Percentiles rank a stretch among this genome's conserved stretches.
phyloP scores from a whole-genome alignment of 1,140 invertebrate genomes.

The Drosophila ficusphila region DNA sequence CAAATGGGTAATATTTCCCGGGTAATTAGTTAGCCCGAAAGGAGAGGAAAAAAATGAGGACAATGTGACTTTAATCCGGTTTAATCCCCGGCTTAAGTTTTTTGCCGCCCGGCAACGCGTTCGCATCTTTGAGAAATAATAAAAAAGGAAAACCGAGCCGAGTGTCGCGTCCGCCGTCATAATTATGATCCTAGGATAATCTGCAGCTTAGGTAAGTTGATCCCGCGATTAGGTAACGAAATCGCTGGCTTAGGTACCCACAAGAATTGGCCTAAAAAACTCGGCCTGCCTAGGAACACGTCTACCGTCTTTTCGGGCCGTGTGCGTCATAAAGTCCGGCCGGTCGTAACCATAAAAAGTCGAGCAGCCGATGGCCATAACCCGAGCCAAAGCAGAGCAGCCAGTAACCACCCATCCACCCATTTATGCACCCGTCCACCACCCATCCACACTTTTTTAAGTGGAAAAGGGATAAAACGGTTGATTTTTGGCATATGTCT shows the following conservation, averaged over 20 bases:
- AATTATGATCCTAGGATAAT: constrained; percentile 83
- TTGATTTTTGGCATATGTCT: constrained; percentile 43
- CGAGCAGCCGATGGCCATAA: constrained; percentile 63
- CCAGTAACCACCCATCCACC: neutral
- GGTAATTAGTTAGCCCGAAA: constrained; percentile 77
- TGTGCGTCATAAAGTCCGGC: constrained; percentile 57
- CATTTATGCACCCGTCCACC: no score
- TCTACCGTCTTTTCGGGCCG: constrained; percentile 13
- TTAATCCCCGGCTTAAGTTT: constrained; percentile 82
- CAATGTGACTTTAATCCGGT: constrained; percentile 81
- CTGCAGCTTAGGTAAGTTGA: constrained; percentile 78
- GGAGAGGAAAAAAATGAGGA: constrained; percentile 64
- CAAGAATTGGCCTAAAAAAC: constrained; percentile 77
- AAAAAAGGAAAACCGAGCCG: constrained; percentile 54
- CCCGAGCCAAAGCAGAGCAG: constrained; percentile 58
- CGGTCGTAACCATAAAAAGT: constrained; percentile 66
- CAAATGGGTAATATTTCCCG: constrained; percentile 75
- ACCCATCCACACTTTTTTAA: constrained; percentile 63
- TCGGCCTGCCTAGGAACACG: constrained; percentile 6
- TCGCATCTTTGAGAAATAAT: constrained; percentile 12
- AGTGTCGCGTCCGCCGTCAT: constrained; percentile 71
- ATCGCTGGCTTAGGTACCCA: constrained; percentile 77
- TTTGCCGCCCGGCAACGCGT: constrained; percentile 47
- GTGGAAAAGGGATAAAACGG: constrained; percentile 66
- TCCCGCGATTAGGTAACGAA: constrained; percentile 78